Percentiles rank a stretch among this genome's conserved stretches.
phyloP scores from a whole-genome alignment of 2,797 vertebrate species.

The Odontamblyopus lacepedii region DNA sequence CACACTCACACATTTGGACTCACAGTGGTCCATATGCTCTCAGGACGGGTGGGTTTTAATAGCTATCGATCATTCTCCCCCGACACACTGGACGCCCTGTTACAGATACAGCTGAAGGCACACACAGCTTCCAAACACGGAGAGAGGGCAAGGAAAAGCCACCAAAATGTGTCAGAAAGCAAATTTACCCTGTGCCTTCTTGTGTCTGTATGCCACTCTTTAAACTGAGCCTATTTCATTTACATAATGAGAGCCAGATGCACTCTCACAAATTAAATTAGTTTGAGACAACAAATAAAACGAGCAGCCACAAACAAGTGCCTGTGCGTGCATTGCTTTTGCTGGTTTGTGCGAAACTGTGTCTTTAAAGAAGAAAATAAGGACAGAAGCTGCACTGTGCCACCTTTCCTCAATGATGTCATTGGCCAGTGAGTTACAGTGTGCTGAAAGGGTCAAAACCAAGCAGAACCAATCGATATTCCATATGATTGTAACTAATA shows the following conservation, averaged over 20 bases:
- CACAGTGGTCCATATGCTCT: slow-evolving; percentile 71
- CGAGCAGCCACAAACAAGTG: slow-evolving; percentile 43
- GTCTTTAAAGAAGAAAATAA: slow-evolving; percentile 30
- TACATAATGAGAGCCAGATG: slow-evolving; percentile 77
- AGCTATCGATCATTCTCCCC: slow-evolving; percentile 80
- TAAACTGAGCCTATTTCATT: slow-evolving; percentile 76
- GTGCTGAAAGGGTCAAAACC: slow-evolving; percentile 67
- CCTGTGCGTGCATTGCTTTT: slow-evolving; percentile 30
- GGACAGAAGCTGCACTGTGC: slow-evolving; percentile 32
- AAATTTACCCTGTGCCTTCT: slow-evolving; percentile 31
- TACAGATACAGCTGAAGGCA: slow-evolving; percentile 63
- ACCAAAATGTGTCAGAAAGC: slow-evolving; percentile 42
- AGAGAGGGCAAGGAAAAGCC: slow-evolving; percentile 35
- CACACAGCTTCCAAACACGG: slow-evolving; percentile 33
- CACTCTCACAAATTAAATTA: slow-evolving; percentile 76
- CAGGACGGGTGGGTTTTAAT: slow-evolving; percentile 75
- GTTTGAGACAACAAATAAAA: slow-evolving; percentile 74
- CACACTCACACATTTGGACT: slow-evolving; percentile 30
- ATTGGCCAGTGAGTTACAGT: slow-evolving; percentile 65
- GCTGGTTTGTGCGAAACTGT: slow-evolving; percentile 16
- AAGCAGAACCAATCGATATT: slow-evolving; percentile 64
- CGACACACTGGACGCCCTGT: slow-evolving; percentile 68
- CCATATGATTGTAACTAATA: slow-evolving; percentile 66
- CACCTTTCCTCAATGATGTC: slow-evolving; percentile 63
- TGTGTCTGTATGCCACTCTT: slow-evolving; percentile 44